These are phyloP conservation scores for Piscicola geometra DNA, from an alignment of 2,888 invertebrate species.

Conservation along the genomic window DNA sequence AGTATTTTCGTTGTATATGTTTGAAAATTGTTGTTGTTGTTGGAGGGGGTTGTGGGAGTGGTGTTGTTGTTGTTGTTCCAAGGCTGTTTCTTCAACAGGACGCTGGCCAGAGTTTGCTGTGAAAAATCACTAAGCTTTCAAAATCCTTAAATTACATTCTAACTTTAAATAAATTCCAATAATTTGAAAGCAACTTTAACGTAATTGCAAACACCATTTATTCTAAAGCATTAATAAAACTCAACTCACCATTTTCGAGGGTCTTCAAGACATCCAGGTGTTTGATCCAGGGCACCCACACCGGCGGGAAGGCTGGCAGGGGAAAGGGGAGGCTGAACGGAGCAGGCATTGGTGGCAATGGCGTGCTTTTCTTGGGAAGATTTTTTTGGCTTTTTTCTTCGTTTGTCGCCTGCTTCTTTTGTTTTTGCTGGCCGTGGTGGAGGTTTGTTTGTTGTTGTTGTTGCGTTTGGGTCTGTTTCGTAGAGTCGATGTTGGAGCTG, in stretches of 20 bases:
- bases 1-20: conserved; percentile 1
- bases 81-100: background rate
- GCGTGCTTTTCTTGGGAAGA: no score
- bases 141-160: background rate
- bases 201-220: no score
- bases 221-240: no score
- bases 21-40: background rate
- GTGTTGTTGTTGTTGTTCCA: background rate
- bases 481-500: no score
- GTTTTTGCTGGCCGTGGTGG: no score
- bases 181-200: background rate
- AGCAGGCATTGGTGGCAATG: background rate
- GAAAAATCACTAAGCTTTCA: background rate
- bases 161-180: background rate
- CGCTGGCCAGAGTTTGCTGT: no score
- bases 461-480: no score
- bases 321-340: background rate
- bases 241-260: background rate
- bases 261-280: background rate
- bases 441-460: no score
- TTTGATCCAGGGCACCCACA: background rate
- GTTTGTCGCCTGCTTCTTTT: no score
- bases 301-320: background rate
- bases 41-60: background rate
- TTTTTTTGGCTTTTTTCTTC: no score